Evolutionary conservation across 2,113 vertebrate genomes (phyloP).

Genomic region (Neogale vison): DNA sequence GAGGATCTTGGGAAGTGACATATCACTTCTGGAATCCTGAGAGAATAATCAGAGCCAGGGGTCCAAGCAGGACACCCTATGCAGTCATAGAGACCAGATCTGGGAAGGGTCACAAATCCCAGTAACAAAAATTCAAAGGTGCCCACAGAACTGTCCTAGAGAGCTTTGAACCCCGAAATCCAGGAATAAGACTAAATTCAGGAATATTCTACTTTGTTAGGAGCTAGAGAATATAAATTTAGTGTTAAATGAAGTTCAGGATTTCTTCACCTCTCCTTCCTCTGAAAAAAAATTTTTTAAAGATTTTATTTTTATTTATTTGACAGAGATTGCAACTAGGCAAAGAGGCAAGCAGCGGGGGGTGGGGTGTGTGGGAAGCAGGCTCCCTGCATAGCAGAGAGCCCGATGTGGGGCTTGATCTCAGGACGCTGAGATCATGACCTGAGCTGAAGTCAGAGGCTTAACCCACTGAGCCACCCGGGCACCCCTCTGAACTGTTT

Average conservation of each 20-base stretch:
- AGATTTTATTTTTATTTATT: too few relatives aligned
- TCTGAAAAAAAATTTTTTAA: too few relatives aligned
- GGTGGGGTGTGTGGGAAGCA: too few relatives aligned
- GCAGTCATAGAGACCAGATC: background rate
- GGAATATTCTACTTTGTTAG: background rate
- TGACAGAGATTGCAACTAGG: too few relatives aligned
- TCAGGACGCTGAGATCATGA: too few relatives aligned
- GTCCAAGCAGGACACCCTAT: accelerated
- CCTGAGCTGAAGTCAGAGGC: too few relatives aligned
- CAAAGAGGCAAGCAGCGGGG: too few relatives aligned
- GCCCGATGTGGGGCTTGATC: too few relatives aligned
- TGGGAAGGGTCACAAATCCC: background rate
- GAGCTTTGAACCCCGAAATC: background rate
- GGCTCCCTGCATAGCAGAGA: too few relatives aligned
- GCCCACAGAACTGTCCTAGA: background rate
- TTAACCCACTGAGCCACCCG: too few relatives aligned
- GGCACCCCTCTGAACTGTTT: background rate
- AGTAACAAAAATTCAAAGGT: background rate
- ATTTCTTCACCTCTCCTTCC: background rate
- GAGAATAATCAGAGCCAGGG: background rate
- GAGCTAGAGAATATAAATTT: background rate
- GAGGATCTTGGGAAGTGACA: background rate
- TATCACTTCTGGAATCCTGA: background rate
- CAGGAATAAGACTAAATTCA: background rate
- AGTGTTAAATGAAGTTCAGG: background rate